Evolutionary conservation across 2,888 invertebrate genomes (phyloP).

Genomic region (Prosopocoilus inquinatus): DNA sequence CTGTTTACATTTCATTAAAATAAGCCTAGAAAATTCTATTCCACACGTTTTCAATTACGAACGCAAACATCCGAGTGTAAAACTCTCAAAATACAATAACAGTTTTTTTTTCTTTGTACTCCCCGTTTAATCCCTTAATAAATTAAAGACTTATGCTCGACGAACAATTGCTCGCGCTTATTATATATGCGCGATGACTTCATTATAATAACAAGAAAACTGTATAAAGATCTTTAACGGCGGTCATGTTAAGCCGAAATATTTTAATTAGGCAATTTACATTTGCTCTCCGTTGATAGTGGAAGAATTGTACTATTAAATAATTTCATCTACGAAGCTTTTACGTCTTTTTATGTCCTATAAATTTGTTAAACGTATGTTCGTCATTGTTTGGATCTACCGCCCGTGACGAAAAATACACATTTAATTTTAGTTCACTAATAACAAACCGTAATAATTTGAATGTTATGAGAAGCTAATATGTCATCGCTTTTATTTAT

Average conservation of each 20-base stretch:
- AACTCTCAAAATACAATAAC: slow-evolving; percentile 41
- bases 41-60: slow-evolving; percentile 50
- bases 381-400: too few species aligned
- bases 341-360: too few species aligned
- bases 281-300: not conserved
- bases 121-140: not conserved
- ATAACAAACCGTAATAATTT: too few species aligned
- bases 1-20: slow-evolving; percentile 51
- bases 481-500: not conserved
- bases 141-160: slow-evolving; percentile 5
- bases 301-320: too few species aligned
- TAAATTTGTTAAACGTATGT: too few species aligned
- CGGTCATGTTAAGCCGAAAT: not conserved
- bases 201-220: not conserved
- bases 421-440: too few species aligned
- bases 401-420: too few species aligned
- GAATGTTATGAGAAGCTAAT: not conserved
- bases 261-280: slow-evolving; percentile 5
- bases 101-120: slow-evolving; percentile 18
- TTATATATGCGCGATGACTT: not conserved
- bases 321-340: too few species aligned
- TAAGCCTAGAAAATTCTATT: slow-evolving; percentile 45
- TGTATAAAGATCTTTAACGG: not conserved
- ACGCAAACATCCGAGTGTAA: slow-evolving; percentile 40
- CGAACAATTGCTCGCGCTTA: not conserved